These are phyloP conservation scores for Psophia crepitans DNA, from an alignment of 2,113 vertebrate species.

Conservation along the genomic window DNA sequence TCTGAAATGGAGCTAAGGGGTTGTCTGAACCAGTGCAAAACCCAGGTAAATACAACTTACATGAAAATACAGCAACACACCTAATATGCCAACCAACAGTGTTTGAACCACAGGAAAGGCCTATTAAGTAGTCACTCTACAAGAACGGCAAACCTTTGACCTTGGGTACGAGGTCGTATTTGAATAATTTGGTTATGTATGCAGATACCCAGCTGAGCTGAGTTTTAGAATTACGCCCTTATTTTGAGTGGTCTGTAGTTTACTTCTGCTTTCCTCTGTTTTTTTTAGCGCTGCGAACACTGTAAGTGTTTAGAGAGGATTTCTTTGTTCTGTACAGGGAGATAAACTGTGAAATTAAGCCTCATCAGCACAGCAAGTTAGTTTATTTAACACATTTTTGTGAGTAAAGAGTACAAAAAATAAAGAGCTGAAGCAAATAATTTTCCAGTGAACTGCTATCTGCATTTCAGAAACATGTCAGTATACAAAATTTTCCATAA, in stretches of 20 bases:
- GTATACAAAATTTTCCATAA: background rate
- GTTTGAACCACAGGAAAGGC: background rate
- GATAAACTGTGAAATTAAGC: constrained; percentile 47
- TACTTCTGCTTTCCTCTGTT: background rate
- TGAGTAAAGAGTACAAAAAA: background rate
- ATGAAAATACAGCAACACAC: background rate
- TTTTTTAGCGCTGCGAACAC: background rate
- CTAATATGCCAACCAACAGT: background rate
- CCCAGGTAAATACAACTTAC: background rate
- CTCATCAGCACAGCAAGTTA: background rate
- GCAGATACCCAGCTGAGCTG: background rate
- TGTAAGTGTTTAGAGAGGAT: background rate
- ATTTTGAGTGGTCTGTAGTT: background rate
- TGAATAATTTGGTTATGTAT: background rate
- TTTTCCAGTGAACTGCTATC: constrained; percentile 3
- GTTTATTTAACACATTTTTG: constrained; percentile 29
- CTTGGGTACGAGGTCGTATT: background rate
- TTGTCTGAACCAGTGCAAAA: background rate
- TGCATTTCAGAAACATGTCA: background rate
- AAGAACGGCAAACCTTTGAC: background rate
- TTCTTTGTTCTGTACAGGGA: background rate
- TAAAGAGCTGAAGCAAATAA: background rate
- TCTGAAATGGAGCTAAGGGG: background rate
- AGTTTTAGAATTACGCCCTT: background rate
- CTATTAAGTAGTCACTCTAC: background rate